Evolutionary conservation across 2,797 vertebrate genomes (phyloP).

Genomic region (Bufotes viridis): DNA sequence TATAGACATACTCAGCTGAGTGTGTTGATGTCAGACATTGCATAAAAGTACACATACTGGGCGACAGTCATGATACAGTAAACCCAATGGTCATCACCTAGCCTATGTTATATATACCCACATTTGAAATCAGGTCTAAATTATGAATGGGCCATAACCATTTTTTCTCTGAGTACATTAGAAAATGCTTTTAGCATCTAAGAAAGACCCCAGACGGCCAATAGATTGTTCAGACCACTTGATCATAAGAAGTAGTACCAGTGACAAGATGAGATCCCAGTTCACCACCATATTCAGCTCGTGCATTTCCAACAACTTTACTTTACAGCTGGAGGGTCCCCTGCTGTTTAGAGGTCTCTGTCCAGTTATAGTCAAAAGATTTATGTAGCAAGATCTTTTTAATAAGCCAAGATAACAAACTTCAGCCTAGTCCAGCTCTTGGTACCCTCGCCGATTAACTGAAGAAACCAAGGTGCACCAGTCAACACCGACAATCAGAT

Average conservation of each 20-base stretch:
- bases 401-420: too few species aligned
- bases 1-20: too few species aligned
- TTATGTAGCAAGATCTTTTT: too few species aligned
- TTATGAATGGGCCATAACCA: background rate
- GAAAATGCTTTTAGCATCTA: background rate
- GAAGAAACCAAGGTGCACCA: too few species aligned
- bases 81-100: background rate
- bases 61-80: background rate
- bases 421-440: too few species aligned
- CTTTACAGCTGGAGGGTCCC: background rate
- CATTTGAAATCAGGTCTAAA: background rate
- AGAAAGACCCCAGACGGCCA: background rate
- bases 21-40: background rate
- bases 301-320: background rate
- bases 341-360: too few species aligned
- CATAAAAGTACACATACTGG: background rate
- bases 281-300: background rate
- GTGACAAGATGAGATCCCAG: too few species aligned
- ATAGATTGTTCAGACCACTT: background rate
- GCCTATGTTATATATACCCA: background rate
- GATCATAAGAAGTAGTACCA: background rate
- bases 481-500: too few species aligned
- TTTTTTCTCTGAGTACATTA: too few species aligned
- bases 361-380: too few species aligned
- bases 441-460: too few species aligned